phyloP scores from a whole-genome alignment of 2,113 vertebrate genomes.

The Grantiella picta region DNA sequence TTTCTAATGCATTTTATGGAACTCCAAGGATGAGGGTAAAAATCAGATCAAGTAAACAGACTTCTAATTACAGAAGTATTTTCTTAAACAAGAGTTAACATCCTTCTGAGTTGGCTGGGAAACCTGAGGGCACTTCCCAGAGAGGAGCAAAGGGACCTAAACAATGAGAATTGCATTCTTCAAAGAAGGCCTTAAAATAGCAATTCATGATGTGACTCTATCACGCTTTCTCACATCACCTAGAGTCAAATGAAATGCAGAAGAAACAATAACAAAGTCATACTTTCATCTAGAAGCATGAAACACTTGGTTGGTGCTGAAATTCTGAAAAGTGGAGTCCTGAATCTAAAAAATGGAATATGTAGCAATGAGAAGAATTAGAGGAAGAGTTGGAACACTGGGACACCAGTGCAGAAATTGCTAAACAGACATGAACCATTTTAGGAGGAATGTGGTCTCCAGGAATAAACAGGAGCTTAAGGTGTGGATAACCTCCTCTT shows the following conservation, averaged over 20 bases:
- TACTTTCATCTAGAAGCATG: not conserved
- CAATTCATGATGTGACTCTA: not conserved
- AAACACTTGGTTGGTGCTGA: not conserved
- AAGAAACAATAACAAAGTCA: not conserved
- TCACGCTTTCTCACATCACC: not conserved
- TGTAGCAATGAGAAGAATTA: not conserved
- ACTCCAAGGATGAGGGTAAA: not conserved
- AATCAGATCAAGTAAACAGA: not conserved
- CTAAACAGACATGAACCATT: not conserved
- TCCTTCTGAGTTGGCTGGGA: not conserved
- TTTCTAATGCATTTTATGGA: not conserved
- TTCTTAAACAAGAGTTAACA: not conserved
- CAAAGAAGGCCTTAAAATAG: not conserved
- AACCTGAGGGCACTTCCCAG: not conserved
- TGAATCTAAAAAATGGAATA: not conserved
- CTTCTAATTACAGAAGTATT: not conserved
- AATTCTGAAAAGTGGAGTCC: not conserved
- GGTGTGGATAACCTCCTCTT: not conserved
- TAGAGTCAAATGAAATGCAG: not conserved
- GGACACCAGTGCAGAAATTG: not conserved
- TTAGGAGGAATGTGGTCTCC: not conserved
- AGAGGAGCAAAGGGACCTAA: not conserved
- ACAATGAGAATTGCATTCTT: not conserved
- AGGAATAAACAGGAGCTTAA: not conserved
- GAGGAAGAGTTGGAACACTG: not conserved